These are phyloP conservation scores for Casuarius casuarius DNA, from an alignment of 2,113 vertebrate genomes.

Conservation along the genomic window DNA sequence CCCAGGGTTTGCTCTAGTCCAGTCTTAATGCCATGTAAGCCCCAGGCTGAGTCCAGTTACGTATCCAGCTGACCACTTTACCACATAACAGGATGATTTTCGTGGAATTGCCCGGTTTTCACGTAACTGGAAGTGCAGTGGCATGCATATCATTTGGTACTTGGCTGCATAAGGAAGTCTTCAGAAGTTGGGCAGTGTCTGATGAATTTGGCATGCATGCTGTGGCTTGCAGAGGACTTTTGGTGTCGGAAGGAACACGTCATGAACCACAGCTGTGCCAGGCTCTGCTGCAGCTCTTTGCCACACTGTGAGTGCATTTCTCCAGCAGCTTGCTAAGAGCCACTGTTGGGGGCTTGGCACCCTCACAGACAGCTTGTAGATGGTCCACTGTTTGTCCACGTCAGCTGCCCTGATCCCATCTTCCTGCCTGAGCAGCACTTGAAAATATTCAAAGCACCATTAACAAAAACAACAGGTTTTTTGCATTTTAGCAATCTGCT, in stretches of 20 bases:
- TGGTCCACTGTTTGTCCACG: accelerated
- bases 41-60: not conserved
- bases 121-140: accelerated
- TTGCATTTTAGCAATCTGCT: constrained; percentile 23
- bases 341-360: accelerated
- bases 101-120: accelerated
- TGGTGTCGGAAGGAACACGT: not conserved
- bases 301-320: accelerated
- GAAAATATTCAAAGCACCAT: not conserved
- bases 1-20: not conserved
- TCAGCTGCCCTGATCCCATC: not conserved
- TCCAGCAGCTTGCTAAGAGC: not conserved
- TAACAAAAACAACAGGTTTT: not conserved
- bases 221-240: not conserved
- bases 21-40: no score
- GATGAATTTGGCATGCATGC: accelerated
- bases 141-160: accelerated
- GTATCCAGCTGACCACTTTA: not conserved
- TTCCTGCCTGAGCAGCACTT: not conserved
- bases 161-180: not conserved
- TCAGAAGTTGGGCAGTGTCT: not conserved
- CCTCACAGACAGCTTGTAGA: not conserved
- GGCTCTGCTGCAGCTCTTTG: not conserved
- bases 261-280: not conserved
- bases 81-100: not conserved